Evolutionary conservation across 1,140 invertebrate genomes (phyloP).

Genomic region (Linepithema humile): DNA sequence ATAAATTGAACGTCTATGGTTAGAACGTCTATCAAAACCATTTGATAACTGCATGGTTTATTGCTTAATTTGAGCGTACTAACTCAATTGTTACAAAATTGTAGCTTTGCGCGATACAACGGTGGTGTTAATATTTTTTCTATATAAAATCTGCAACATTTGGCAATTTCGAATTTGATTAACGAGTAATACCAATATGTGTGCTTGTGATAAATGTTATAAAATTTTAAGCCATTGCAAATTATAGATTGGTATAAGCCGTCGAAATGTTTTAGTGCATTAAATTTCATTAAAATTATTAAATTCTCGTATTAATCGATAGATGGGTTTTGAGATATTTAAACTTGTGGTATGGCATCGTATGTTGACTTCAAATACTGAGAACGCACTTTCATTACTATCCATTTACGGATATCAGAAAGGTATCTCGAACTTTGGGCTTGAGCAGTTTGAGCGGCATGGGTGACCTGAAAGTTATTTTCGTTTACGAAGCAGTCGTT

Average conservation of each 20-base stretch:
- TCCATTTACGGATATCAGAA: neutral
- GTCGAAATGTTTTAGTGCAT: neutral
- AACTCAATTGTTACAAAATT: slow-evolving; percentile 39
- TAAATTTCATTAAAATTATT: neutral
- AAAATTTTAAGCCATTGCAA: neutral
- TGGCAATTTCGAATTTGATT: neutral
- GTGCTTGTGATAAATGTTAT: neutral
- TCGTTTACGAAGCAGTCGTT: slow-evolving; percentile 60
- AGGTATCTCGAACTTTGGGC: slow-evolving; percentile 15
- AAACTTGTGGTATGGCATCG: neutral
- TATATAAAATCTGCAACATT: neutral
- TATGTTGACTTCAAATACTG: neutral
- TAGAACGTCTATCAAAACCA: too few species aligned
- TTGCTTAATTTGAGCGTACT: neutral
- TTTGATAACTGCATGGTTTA: neutral
- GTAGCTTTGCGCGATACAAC: slow-evolving; percentile 52
- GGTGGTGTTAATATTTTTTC: slow-evolving; percentile 20
- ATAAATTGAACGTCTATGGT: too few species aligned
- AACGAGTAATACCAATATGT: neutral
- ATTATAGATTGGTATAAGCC: neutral
- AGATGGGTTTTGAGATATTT: neutral
- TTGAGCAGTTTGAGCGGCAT: neutral
- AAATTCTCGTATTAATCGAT: neutral
- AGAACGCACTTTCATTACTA: neutral
- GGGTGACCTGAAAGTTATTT: slow-evolving; percentile 34